Base-by-base conservation (phyloP, 1,140 invertebrate species). In the Calycopis cecrops region DNA sequence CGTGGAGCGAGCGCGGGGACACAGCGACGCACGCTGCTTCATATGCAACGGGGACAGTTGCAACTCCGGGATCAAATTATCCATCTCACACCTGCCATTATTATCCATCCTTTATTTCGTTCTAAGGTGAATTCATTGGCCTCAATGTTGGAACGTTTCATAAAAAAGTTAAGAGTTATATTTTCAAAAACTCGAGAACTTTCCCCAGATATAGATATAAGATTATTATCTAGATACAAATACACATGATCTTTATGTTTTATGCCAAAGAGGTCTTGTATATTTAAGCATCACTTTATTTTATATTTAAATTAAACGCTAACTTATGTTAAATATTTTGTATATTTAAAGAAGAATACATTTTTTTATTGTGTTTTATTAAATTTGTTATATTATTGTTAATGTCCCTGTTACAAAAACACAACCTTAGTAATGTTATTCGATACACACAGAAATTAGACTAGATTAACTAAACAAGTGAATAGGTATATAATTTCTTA, bases 11-110 rank as follows among this genome's bases (percentile, higher is more conserved):
- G 79, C 82, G 4, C 65, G 85, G 38, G 79, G 79, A 1, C 85
- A 88, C 64, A 88, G 80, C 57, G 79, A 88, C 57, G 79, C 79
- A 0, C 69, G 74, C 37, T 88, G 87, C 53, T 76, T 65, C 49
- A 71, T 76, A 12, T 88, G 87, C 67, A 67, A 73, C 11, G 67
- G 76, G 38, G 74, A 88, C 56, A 71, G 80, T 57, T 88, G 87
- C 63, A 88, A 88, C 57, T 64, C 76, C 7, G 72, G 76, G 9
- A 12, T 42, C 6, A 28, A 6, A 54, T 47, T 8, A 49, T 48
- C 44, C 60, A 65, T 18, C 35, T 60, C 1, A 52, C 48, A 57
- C 14, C 37, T 59, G 33, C 35, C 74, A 14, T 9, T 60, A 48
- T 59, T 62, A 11, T 9, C 68, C 6, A 55, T 76, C 35, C 17